A percentile compares a stretch with the other conserved stretches of the same genome.
Evolutionary conservation across 1,140 invertebrate genomes (phyloP).

Genomic region (Meloidogyne floridensis): DNA sequence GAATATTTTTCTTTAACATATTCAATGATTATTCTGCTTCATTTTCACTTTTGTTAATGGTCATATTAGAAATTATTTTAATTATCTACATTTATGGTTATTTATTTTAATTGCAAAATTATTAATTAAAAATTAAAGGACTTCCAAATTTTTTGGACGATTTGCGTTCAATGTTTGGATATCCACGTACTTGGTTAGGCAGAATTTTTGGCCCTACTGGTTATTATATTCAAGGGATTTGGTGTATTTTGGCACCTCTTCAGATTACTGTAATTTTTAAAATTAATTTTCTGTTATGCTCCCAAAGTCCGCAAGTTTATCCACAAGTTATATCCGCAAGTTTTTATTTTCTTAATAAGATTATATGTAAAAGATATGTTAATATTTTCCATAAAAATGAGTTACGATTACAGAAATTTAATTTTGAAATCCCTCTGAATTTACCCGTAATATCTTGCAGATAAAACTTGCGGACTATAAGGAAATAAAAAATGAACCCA

Average conservation of each 20-base stretch:
- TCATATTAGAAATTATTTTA: constrained; percentile 41
- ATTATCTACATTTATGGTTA: constrained; percentile 47
- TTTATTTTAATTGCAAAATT: neutral
- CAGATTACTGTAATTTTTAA: constrained; percentile 16
- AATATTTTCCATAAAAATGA: no score
- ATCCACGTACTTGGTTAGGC: constrained; percentile 25
- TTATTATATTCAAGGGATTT: constrained; percentile 34
- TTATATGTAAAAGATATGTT: no score
- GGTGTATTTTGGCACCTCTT: constrained; percentile 38
- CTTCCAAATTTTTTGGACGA: constrained; percentile 37
- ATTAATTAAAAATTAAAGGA: constrained; percentile 14
- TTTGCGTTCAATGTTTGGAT: constrained; percentile 42
- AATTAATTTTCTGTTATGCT: constrained; percentile 4
- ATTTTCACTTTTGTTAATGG: constrained; percentile 42
- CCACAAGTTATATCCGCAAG: no score
- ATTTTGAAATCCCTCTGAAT: no score
- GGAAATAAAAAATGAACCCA: no score
- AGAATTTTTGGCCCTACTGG: constrained; percentile 41
- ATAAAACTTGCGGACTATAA: no score
- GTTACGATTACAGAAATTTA: no score
- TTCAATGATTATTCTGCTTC: constrained; percentile 48
- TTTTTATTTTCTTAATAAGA: no score
- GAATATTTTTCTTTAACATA: constrained; percentile 46
- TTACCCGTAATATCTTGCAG: no score
- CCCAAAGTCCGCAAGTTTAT: no score